Evolutionary conservation across 2,888 invertebrate genomes (phyloP).

Genomic region (Amphipoea lucens): DNA sequence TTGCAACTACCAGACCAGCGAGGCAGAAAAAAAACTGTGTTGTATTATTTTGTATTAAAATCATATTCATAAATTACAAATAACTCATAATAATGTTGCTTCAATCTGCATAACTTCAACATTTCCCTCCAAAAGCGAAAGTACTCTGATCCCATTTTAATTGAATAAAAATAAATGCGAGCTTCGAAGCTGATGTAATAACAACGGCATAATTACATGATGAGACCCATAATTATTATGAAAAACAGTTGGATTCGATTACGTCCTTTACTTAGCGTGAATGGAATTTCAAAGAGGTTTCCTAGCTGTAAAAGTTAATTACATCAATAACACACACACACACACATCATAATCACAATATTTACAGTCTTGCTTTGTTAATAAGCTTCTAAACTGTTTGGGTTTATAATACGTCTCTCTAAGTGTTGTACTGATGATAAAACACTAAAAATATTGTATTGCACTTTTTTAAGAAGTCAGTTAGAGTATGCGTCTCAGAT

Average conservation of each 20-base stretch:
- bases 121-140: slow-evolving; percentile 29
- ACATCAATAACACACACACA: too few relatives aligned
- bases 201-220: slow-evolving; percentile 45
- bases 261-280: slow-evolving; percentile 19
- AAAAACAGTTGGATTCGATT: slow-evolving; percentile 53
- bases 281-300: slow-evolving; percentile 32
- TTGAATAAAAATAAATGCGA: slow-evolving; percentile 51
- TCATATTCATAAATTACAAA: not conserved
- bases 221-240: slow-evolving; percentile 49
- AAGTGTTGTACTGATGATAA: not conserved
- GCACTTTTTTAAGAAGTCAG: too few relatives aligned
- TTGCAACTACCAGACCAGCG: not conserved
- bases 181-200: slow-evolving; percentile 46
- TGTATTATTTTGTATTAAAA: not conserved
- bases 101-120: not conserved
- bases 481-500: too few relatives aligned
- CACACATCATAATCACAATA: not conserved
- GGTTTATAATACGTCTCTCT: not conserved
- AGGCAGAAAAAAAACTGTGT: not conserved
- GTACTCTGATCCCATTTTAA: slow-evolving; percentile 44
- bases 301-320: not conserved
- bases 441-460: too few relatives aligned
- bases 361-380: not conserved
- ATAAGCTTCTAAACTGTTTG: not conserved
- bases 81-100: not conserved